These are phyloP conservation scores for Lepidurus apus DNA, from an alignment of 1,140 invertebrate species.

Conservation along the genomic window DNA sequence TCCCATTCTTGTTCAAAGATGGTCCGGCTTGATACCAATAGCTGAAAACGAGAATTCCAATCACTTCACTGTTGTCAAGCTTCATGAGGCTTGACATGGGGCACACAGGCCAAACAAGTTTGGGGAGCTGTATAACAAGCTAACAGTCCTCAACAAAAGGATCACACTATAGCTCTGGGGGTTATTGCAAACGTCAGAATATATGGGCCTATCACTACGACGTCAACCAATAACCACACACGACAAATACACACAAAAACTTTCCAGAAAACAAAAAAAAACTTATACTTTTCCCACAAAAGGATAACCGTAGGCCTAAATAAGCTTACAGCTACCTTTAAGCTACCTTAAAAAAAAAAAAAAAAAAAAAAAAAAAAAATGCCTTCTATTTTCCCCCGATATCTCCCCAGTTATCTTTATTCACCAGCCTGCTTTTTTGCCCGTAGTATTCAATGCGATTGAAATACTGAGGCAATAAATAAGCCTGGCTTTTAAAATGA, in stretches of 20 bases:
- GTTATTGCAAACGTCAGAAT: slow-evolving; percentile 10
- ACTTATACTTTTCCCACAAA: not conserved
- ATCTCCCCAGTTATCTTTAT: not conserved
- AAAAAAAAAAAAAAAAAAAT: no score
- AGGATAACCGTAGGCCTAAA: not conserved
- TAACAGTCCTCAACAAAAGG: not conserved
- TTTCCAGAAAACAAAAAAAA: not conserved
- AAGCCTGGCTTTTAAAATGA: not conserved
- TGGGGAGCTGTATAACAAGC: not conserved
- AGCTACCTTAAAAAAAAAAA: not conserved
- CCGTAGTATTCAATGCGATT: not conserved
- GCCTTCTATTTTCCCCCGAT: not conserved
- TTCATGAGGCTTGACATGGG: slow-evolving; percentile 7
- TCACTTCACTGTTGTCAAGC: not conserved
- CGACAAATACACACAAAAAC: not conserved
- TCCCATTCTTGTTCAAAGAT: not conserved
- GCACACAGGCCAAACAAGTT: not conserved
- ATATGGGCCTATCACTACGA: not conserved
- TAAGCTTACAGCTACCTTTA: not conserved
- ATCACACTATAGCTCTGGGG: not conserved
- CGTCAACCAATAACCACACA: not conserved
- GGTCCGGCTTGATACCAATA: slow-evolving; percentile 7
- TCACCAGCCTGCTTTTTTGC: not conserved
- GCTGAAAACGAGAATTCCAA: slow-evolving; percentile 19
- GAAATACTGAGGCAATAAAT: not conserved